phyloP scores from a whole-genome alignment of 2,888 invertebrate species.

The Cristatella mucedo region DNA sequence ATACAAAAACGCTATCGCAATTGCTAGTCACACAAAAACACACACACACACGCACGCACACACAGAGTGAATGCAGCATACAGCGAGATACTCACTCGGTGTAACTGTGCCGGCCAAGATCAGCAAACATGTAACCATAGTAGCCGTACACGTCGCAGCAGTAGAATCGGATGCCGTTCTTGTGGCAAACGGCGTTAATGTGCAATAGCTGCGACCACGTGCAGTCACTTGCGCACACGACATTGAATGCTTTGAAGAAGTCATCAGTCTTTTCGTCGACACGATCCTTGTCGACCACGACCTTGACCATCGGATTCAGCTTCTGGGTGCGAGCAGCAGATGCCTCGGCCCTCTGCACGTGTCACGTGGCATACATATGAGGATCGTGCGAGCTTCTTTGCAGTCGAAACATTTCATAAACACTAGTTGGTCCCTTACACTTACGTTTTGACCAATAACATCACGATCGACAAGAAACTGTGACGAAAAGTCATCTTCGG shows the following conservation, averaged over 20 bases:
- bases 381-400: conserved; percentile 16
- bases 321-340: conserved; percentile 60
- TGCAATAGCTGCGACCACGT: conserved; percentile 54
- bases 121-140: conserved; percentile 76
- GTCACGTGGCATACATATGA: conserved; percentile 15
- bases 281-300: conserved; percentile 45
- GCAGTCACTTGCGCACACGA: conserved; percentile 64
- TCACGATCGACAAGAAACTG: conserved; percentile 65
- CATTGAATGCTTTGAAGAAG: conserved; percentile 58
- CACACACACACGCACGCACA: too few relatives aligned
- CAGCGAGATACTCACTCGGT: conserved; percentile 51
- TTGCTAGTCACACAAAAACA: too few relatives aligned
- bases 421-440: conserved; percentile 14
- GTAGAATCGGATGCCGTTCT: conserved; percentile 62
- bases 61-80: too few relatives aligned
- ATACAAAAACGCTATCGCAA: too few relatives aligned
- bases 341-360: conserved; percentile 64
- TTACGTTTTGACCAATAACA: conserved; percentile 59
- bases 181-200: conserved; percentile 49
- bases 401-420: conserved; percentile 2
- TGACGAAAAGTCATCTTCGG: conserved; percentile 57
- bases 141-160: conserved; percentile 82
- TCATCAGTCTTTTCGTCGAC: conserved; percentile 52
- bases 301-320: conserved; percentile 81
- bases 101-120: conserved; percentile 66